Conservation (phyloP, 2,113 vertebrate genomes). For the Montifringilla adamsi region DNA sequence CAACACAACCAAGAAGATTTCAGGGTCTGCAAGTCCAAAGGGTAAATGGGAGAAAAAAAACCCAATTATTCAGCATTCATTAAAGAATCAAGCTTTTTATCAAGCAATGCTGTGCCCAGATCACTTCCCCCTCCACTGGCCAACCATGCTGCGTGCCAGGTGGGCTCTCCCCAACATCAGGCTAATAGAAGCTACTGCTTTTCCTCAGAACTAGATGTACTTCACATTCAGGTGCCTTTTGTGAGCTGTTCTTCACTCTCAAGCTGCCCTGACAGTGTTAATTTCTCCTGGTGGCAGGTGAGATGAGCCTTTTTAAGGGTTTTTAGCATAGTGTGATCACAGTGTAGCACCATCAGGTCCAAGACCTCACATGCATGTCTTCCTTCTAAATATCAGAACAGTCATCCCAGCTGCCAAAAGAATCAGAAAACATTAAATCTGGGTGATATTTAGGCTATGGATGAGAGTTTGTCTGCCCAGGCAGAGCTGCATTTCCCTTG, state of each 20-base stretch:
- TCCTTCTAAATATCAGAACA: not conserved
- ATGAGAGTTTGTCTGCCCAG: not conserved
- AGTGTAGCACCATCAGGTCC: not conserved
- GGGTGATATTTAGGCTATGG: not conserved
- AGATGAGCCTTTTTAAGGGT: not conserved
- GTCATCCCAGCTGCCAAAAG: not conserved
- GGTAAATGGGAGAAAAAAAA: not conserved
- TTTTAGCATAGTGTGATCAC: not conserved
- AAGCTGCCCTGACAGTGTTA: not conserved
- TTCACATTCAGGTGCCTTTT: not conserved
- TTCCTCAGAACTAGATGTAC: not conserved
- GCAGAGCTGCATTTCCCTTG: not conserved
- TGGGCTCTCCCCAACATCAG: not conserved
- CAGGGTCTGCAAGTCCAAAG: not conserved
- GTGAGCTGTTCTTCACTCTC: not conserved
- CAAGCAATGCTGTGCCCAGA: rapidly evolving
- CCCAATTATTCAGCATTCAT: not conserved
- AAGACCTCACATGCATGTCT: not conserved
- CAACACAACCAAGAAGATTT: not conserved
- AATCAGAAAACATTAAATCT: not conserved
- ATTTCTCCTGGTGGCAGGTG: not conserved
- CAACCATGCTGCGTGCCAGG: not conserved
- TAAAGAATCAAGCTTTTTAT: not conserved
- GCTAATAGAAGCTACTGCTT: not conserved
- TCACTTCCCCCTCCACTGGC: not conserved